Evolutionary conservation across 1,140 invertebrate genomes (phyloP).

Genomic region (Pseudomyrmex concolor): DNA sequence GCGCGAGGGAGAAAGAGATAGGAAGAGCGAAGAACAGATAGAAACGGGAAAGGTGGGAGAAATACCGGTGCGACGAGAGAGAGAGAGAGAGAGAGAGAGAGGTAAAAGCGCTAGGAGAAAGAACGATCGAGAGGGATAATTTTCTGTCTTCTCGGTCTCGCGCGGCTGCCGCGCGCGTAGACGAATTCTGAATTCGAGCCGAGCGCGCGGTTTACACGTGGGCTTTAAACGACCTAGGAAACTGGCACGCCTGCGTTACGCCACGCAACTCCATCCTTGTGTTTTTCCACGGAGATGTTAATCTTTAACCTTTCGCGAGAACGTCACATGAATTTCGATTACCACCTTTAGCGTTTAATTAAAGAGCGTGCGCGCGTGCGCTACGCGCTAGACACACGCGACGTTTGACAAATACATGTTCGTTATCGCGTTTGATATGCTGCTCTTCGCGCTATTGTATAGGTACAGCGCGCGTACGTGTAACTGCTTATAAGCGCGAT

Average conservation of each 20-base stretch:
- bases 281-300: slow-evolving; percentile 14
- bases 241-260: neutral
- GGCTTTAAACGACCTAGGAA: slow-evolving; percentile 44
- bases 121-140: slow-evolving; percentile 69
- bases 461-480: neutral
- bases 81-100: slow-evolving; percentile 38
- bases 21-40: neutral
- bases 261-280: neutral
- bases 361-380: neutral
- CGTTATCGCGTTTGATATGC: slow-evolving; percentile 9
- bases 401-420: neutral
- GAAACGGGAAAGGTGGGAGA: neutral
- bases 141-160: slow-evolving; percentile 63
- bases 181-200: slow-evolving; percentile 44
- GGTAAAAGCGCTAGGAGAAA: slow-evolving; percentile 39
- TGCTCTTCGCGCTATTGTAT: neutral
- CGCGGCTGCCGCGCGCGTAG: slow-evolving; percentile 16
- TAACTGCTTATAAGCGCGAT: neutral
- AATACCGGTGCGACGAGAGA: slow-evolving; percentile 6
- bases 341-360: neutral
- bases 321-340: slow-evolving; percentile 13
- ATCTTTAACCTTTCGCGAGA: neutral
- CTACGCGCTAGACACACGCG: neutral
- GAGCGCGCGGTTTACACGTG: slow-evolving; percentile 1
- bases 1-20: slow-evolving; percentile 22